phyloP scores from a whole-genome alignment of 2,113 vertebrate species.

The Limanda limanda region DNA sequence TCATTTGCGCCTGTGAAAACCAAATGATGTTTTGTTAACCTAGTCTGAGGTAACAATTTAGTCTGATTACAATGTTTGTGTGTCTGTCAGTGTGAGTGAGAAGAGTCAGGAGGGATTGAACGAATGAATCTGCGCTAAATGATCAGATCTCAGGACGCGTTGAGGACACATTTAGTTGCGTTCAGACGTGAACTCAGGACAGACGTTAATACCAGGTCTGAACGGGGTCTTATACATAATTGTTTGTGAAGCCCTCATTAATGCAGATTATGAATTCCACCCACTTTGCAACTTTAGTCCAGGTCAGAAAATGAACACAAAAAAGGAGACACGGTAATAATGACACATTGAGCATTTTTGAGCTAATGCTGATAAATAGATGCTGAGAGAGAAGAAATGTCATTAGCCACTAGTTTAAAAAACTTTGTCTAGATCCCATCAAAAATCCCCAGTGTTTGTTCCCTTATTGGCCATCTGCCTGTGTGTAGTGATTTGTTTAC shows the following conservation, averaged over 20 bases:
- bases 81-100: no score
- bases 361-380: constrained; percentile 13
- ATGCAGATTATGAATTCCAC: not conserved
- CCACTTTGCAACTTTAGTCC: no score
- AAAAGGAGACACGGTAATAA: not conserved
- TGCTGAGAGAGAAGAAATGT: constrained; percentile 20
- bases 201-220: no score
- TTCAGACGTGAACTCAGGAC: no score
- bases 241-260: not conserved
- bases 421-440: constrained; percentile 44
- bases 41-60: no score
- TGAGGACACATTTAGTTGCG: no score
- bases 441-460: constrained; percentile 31
- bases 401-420: constrained; percentile 32
- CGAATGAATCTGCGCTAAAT: no score
- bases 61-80: no score
- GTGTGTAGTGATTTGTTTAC: constrained; percentile 75
- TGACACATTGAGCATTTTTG: constrained; percentile 2
- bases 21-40: no score
- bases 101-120: no score
- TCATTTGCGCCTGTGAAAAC: no score
- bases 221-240: not conserved
- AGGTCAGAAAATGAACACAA: not conserved
- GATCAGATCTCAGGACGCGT: no score
- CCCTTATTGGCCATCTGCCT: constrained; percentile 77